Evolutionary conservation across 2,888 invertebrate genomes (phyloP).

Genomic region (Panopea generosa): DNA sequence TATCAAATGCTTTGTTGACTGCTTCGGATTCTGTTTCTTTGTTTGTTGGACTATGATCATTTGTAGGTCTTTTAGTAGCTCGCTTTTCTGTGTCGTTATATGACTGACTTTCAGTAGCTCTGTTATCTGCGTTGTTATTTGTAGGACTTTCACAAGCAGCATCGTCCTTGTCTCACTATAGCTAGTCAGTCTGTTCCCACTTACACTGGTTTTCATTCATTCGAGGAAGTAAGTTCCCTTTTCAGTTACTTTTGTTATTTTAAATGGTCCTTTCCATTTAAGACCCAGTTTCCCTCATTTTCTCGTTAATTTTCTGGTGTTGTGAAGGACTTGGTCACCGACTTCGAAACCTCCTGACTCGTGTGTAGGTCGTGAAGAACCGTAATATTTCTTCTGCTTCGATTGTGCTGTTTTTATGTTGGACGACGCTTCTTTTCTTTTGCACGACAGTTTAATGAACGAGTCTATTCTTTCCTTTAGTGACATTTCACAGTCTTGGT

Average conservation of each 20-base stretch:
- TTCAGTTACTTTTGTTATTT: slow-evolving; percentile 18
- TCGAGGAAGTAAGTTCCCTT: slow-evolving; percentile 10
- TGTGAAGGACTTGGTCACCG: slow-evolving; percentile 29
- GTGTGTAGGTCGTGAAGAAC: slow-evolving; percentile 28
- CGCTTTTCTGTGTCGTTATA: not conserved
- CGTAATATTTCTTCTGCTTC: slow-evolving; percentile 38
- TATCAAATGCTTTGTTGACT: slow-evolving; percentile 7
- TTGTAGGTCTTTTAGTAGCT: not conserved
- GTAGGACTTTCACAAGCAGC: slow-evolving; percentile 13
- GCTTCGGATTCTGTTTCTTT: not conserved
- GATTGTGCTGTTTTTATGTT: slow-evolving; percentile 34
- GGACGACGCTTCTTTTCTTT: slow-evolving; percentile 32
- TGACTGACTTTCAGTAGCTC: not conserved
- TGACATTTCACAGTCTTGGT: slow-evolving; percentile 19
- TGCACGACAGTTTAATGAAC: slow-evolving; percentile 23
- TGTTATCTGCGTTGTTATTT: slow-evolving; percentile 9
- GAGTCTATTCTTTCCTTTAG: slow-evolving; percentile 30
- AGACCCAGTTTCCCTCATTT: slow-evolving; percentile 1
- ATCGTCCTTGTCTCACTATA: slow-evolving; percentile 6
- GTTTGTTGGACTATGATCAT: not conserved
- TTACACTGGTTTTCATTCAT: slow-evolving; percentile 17
- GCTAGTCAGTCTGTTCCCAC: slow-evolving; percentile 14
- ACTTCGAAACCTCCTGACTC: slow-evolving; percentile 24
- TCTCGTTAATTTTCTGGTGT: slow-evolving; percentile 15
- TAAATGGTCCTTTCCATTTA: slow-evolving; percentile 15